Conservation (phyloP, 1,140 invertebrate species). For the Lepidurus couesii region DNA sequence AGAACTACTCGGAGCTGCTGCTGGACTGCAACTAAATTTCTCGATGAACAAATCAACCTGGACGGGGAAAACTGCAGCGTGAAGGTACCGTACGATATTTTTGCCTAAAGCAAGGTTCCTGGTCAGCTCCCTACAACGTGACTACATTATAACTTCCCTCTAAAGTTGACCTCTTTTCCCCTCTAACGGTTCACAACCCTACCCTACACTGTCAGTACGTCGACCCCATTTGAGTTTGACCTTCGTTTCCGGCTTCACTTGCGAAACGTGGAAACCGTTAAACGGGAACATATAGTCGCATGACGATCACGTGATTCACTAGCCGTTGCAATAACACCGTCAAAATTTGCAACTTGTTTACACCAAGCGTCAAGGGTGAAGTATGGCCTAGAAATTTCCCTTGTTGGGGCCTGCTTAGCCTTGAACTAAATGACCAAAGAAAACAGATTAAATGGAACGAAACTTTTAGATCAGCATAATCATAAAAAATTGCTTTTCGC, state of each 20-base stretch:
- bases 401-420: no score
- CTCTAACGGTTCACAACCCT: neutral
- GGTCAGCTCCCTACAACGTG: neutral
- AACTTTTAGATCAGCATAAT: neutral
- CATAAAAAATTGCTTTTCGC: neutral
- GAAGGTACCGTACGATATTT: neutral
- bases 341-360: no score
- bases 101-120: neutral
- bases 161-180: neutral
- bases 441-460: no score
- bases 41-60: neutral
- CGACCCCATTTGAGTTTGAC: neutral
- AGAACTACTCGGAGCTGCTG: constrained; percentile 1
- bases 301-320: no score
- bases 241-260: neutral
- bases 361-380: no score
- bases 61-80: neutral
- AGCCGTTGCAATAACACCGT: no score
- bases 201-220: neutral
- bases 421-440: no score
- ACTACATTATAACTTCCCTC: neutral
- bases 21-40: constrained; percentile 14
- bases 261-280: neutral
- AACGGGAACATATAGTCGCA: neutral
- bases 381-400: no score